phyloP scores from a whole-genome alignment of 2,888 invertebrate species.

The Troides oblongomaculatus region DNA sequence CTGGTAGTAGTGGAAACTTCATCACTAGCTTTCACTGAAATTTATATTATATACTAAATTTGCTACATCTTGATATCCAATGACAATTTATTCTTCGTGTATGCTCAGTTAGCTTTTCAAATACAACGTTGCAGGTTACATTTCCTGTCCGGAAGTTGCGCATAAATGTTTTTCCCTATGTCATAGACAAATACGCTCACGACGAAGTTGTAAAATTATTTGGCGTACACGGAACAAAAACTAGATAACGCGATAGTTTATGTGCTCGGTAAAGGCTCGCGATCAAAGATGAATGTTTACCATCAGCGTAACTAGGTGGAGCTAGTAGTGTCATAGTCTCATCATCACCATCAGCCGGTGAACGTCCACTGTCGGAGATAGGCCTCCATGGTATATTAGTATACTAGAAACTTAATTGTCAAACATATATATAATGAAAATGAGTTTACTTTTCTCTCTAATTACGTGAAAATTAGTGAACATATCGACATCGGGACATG shows the following conservation, averaged over 20 bases:
- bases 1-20: too few relatives aligned
- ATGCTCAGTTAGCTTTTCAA: not conserved
- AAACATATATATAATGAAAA: too few relatives aligned
- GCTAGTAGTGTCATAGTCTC: not conserved
- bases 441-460: too few relatives aligned
- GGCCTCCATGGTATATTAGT: too few relatives aligned
- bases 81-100: not conserved
- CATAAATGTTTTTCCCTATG: not conserved
- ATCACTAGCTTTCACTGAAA: too few relatives aligned
- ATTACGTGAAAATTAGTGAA: too few relatives aligned
- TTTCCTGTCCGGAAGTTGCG: not conserved
- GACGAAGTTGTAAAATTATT: conserved; percentile 1
- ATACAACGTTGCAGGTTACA: not conserved
- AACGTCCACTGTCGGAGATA: too few relatives aligned
- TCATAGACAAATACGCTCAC: not conserved
- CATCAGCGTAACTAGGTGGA: not conserved
- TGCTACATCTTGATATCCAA: too few relatives aligned
- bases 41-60: too few relatives aligned
- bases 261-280: not conserved
- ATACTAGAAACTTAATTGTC: too few relatives aligned
- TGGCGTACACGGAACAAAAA: not conserved
- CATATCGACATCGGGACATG: too few relatives aligned
- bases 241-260: conserved; percentile 3
- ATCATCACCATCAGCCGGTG: too few relatives aligned
- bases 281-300: not conserved